Conservation (phyloP, 1,140 invertebrate species). For the Penaeus indicus region DNA sequence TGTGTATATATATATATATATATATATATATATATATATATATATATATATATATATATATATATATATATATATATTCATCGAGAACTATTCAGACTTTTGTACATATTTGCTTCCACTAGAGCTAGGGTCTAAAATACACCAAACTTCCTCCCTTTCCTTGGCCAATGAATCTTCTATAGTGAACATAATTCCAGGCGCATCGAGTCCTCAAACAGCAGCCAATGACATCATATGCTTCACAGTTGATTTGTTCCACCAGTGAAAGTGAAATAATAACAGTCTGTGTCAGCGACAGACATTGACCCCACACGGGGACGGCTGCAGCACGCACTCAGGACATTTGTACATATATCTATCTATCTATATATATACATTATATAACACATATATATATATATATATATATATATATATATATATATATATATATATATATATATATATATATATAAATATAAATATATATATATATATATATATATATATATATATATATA, state of each 20-base stretch:
- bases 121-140: too few relatives aligned
- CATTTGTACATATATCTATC: too few relatives aligned
- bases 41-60: conserved; percentile 27
- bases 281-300: too few relatives aligned
- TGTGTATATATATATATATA: conserved; percentile 15
- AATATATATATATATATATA: neutral
- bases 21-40: conserved; percentile 34
- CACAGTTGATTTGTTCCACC: too few relatives aligned
- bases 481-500: conserved; percentile 28
- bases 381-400: neutral
- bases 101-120: neutral
- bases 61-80: neutral
- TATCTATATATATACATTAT: neutral
- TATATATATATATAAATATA: conserved; percentile 9
- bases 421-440: conserved; percentile 11
- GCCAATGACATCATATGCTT: too few relatives aligned
- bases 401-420: neutral
- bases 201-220: too few relatives aligned
- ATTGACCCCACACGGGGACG: too few relatives aligned
- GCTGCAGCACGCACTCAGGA: too few relatives aligned
- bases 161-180: too few relatives aligned
- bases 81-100: neutral
- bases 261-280: too few relatives aligned
- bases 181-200: too few relatives aligned
- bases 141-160: too few relatives aligned